These are phyloP conservation scores for Mesocentrotus franciscanus DNA, from an alignment of 53 echinoderm and acorn worm genomes.

Conservation along the genomic window DNA sequence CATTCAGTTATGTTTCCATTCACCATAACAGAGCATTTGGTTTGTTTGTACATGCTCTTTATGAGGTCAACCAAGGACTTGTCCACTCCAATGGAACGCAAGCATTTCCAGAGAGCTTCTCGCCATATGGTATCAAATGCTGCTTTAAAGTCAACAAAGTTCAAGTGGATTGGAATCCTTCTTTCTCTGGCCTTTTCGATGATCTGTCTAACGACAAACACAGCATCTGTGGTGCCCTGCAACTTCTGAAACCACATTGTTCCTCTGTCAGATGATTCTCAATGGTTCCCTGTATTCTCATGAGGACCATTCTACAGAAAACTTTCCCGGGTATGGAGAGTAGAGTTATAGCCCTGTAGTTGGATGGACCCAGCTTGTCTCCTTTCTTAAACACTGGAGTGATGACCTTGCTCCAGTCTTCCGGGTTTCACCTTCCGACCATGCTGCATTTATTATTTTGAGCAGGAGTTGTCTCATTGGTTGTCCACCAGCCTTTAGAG, in stretches of 20 bases:
- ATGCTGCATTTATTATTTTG: constrained; percentile 45
- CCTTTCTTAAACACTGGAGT: constrained; percentile 61
- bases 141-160: constrained; percentile 52
- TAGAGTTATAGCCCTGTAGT: constrained; percentile 63
- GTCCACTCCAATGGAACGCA: background rate
- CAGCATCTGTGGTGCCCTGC: background rate
- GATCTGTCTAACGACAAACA: background rate
- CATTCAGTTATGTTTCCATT: background rate
- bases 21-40: background rate
- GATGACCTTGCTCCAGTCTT: constrained; percentile 55
- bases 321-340: constrained; percentile 53
- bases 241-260: background rate
- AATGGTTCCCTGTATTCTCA: constrained; percentile 39
- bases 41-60: background rate
- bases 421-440: constrained; percentile 43
- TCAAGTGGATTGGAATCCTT: constrained; percentile 16
- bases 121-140: constrained; percentile 44
- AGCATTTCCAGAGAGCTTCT: background rate
- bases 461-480: constrained; percentile 39
- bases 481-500: constrained; percentile 20
- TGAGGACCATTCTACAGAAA: constrained; percentile 46
- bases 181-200: constrained; percentile 38
- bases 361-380: constrained; percentile 37
- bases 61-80: background rate
- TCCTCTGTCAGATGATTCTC: background rate